A percentile compares a stretch with the other conserved stretches of the same genome.
Evolutionary conservation across 2,797 vertebrate species (phyloP).

Genomic region (Macropodus opercularis): DNA sequence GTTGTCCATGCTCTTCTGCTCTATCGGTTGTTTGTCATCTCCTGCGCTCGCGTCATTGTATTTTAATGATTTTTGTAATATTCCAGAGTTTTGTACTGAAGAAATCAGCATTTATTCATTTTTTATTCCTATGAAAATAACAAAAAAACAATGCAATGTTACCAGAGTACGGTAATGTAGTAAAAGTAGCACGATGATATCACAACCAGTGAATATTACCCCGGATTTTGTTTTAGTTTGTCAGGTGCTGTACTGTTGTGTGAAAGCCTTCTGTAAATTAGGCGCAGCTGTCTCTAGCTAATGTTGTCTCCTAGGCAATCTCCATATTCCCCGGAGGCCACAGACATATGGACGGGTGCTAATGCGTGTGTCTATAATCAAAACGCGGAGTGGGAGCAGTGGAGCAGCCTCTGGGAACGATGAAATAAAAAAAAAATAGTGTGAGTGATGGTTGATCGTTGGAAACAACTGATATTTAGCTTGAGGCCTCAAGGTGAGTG

Average conservation of each 20-base stretch:
- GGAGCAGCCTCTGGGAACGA: background rate
- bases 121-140: background rate
- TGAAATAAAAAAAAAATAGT: background rate
- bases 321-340: conserved; percentile 64
- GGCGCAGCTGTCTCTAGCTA: conserved; percentile 73
- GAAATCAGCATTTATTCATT: background rate
- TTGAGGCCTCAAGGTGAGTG: background rate
- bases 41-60: background rate
- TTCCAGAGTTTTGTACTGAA: background rate
- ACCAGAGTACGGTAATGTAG: background rate
- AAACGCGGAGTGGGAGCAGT: conserved; percentile 62
- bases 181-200: background rate
- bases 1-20: background rate
- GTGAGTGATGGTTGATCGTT: conserved; percentile 1
- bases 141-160: background rate
- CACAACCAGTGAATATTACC: background rate
- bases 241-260: conserved; percentile 26
- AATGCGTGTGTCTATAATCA: conserved; percentile 35
- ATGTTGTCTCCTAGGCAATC: conserved; percentile 60
- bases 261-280: conserved; percentile 14
- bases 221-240: background rate
- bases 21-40: background rate
- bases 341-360: conserved; percentile 48
- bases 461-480: conserved; percentile 29
- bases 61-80: background rate